Evolutionary conservation across 2,797 vertebrate genomes (phyloP).

Genomic region (Tenualosa ilisha): DNA sequence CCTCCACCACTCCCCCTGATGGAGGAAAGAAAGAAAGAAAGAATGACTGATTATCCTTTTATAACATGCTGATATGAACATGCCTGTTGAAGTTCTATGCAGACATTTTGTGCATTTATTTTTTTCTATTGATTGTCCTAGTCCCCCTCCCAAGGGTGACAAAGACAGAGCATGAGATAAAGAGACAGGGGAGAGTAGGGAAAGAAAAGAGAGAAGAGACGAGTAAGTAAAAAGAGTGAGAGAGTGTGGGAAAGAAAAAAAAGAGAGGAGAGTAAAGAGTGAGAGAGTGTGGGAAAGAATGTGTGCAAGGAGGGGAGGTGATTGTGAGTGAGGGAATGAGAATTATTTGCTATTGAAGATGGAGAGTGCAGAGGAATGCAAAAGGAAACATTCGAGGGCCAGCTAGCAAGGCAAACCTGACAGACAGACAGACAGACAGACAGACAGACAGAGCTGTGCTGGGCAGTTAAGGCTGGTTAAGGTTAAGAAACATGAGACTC

Average conservation of each 20-base stretch:
- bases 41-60: neutral
- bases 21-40: neutral
- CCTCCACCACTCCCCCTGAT: slow-evolving; percentile 88
- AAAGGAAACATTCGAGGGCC: too few species aligned
- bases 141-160: neutral
- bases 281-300: neutral
- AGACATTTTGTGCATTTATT: too few species aligned
- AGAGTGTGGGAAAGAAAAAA: too few species aligned
- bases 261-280: neutral
- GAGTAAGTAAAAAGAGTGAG: too few species aligned
- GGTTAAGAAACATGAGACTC: too few species aligned
- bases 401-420: too few species aligned
- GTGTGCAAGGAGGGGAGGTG: neutral
- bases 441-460: too few species aligned
- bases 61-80: too few species aligned
- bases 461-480: too few species aligned
- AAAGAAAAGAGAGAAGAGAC: neutral
- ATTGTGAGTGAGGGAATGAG: slow-evolving; percentile 3
- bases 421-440: too few species aligned
- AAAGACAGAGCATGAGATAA: neutral
- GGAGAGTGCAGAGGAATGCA: neutral
- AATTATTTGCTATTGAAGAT: neutral
- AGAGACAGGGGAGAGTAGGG: neutral
- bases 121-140: too few species aligned
- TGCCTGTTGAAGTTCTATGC: too few species aligned